Percentiles rank a stretch among this genome's conserved stretches.
Conservation (phyloP, 2,888 invertebrate genomes). For the Sipha maydis region DNA sequence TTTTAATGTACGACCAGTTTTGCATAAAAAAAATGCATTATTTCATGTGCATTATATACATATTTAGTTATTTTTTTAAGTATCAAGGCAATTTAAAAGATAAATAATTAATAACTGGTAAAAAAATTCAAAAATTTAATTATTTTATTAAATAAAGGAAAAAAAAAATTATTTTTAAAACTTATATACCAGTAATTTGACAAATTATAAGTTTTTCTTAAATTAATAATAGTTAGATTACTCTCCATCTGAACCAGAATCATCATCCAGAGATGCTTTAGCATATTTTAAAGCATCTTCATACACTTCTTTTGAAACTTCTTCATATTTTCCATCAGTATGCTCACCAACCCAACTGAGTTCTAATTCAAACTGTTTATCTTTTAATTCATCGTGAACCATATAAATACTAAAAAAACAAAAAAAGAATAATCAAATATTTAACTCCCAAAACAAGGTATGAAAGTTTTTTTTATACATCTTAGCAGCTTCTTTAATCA, state of each 20-base stretch:
- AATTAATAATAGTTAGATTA: slow-evolving; percentile 71
- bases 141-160: slow-evolving; percentile 48
- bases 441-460: neutral
- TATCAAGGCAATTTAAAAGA: neutral
- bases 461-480: slow-evolving; percentile 72
- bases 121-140: slow-evolving; percentile 34
- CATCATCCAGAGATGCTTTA: slow-evolving; percentile 85
- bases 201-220: slow-evolving; percentile 15
- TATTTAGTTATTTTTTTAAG: neutral
- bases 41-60: neutral
- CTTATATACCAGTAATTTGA: slow-evolving; percentile 41
- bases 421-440: slow-evolving; percentile 24
- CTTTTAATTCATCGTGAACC: slow-evolving; percentile 93
- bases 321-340: slow-evolving; percentile 81
- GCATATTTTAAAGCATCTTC: slow-evolving; percentile 89
- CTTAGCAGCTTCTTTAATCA: slow-evolving; percentile 94
- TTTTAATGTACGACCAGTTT: too few species aligned
- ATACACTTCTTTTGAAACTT: slow-evolving; percentile 81
- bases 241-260: slow-evolving; percentile 84
- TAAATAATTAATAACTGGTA: neutral
- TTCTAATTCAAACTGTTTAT: slow-evolving; percentile 94
- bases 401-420: slow-evolving; percentile 77
- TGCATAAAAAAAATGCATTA: too few species aligned
- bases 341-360: slow-evolving; percentile 92
- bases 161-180: neutral